These are phyloP conservation scores for Pammene aurita DNA, from an alignment of 2,888 invertebrate genomes.

Conservation along the genomic window DNA sequence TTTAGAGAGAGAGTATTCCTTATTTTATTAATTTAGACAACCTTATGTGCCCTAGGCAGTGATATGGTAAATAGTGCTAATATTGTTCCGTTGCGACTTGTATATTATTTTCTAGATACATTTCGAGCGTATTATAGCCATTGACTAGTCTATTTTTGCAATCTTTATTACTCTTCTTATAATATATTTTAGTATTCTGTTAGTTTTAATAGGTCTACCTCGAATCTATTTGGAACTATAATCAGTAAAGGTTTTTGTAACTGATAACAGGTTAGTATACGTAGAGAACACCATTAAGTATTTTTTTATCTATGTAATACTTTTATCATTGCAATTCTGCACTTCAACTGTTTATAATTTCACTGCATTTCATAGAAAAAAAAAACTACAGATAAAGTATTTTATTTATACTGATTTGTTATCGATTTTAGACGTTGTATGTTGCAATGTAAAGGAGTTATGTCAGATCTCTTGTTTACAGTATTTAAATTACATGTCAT, in stretches of 20 bases:
- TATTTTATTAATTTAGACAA: slow-evolving; percentile 48
- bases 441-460: slow-evolving; percentile 64
- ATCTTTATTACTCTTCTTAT: slow-evolving; percentile 38
- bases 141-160: slow-evolving; percentile 40
- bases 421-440: slow-evolving; percentile 39
- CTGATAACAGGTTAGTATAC: not conserved
- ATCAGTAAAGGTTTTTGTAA: slow-evolving; percentile 13
- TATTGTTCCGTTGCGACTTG: slow-evolving; percentile 59
- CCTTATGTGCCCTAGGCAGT: slow-evolving; percentile 55
- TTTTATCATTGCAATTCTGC: too few species aligned
- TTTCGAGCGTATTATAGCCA: slow-evolving; percentile 25
- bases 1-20: slow-evolving; percentile 52
- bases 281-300: not conserved
- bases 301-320: not conserved
- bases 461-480: slow-evolving; percentile 82
- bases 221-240: slow-evolving; percentile 26
- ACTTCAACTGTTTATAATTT: too few species aligned
- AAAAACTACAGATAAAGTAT: slow-evolving; percentile 9
- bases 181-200: slow-evolving; percentile 49
- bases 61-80: slow-evolving; percentile 42
- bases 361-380: too few species aligned
- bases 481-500: slow-evolving; percentile 82
- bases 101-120: slow-evolving; percentile 52
- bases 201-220: slow-evolving; percentile 37
- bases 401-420: slow-evolving; percentile 34